Percentiles rank a stretch among this genome's conserved stretches.
These are phyloP conservation scores for Heterotilapia buettikoferi DNA, from an alignment of 2,113 vertebrate genomes.

Conservation along the genomic window DNA sequence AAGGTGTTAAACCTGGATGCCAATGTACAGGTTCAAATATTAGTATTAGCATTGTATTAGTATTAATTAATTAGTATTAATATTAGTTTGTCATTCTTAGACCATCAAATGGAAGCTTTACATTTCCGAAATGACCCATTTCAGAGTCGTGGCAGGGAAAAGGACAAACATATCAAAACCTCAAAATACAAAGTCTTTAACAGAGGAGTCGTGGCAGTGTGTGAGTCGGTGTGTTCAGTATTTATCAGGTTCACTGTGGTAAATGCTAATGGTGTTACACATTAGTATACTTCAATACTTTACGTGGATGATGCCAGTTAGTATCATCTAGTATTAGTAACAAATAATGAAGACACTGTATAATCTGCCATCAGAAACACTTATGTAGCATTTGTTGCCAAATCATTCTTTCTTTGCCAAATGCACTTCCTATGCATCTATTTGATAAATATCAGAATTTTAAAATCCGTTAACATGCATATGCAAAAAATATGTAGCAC, in stretches of 20 bases:
- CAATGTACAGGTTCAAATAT: not conserved
- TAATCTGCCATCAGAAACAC: not conserved
- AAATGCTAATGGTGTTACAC: not conserved
- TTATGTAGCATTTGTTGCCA: constrained; percentile 23
- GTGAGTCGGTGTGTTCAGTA: not conserved
- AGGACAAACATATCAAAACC: not conserved
- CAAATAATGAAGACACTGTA: not conserved
- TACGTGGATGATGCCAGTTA: not conserved
- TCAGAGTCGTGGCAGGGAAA: not conserved
- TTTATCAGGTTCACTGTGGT: not conserved
- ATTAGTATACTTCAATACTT: not conserved
- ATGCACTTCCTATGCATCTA: constrained; percentile 8
- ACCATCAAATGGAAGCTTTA: not conserved
- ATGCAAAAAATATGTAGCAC: constrained; percentile 22
- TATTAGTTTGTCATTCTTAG: not conserved
- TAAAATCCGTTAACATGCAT: not conserved
- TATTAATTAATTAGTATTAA: not conserved
- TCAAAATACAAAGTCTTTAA: not conserved
- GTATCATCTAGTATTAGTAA: not conserved
- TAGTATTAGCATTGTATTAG: accelerated
- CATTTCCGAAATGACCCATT: not conserved
- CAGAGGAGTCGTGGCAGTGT: not conserved
- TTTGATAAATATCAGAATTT: not conserved
- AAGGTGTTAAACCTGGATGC: not conserved
- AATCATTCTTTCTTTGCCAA: constrained; percentile 17